phyloP scores from a whole-genome alignment of 2,113 vertebrate species.

The Campylorhamphus procurvoides region DNA sequence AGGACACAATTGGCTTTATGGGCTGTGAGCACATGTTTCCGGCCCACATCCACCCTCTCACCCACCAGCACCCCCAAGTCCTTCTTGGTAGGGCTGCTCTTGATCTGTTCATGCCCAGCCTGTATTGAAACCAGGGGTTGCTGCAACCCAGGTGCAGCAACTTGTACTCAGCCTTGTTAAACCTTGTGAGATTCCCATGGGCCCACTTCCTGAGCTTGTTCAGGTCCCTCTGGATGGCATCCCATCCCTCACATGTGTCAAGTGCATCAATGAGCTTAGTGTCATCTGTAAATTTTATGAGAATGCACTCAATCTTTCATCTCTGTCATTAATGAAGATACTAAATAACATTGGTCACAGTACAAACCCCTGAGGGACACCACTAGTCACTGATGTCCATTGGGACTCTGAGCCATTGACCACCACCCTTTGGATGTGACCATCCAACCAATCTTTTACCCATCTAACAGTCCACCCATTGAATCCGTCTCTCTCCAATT shows the following conservation, averaged over 20 bases:
- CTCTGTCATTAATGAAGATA: neutral
- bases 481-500: neutral
- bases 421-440: neutral
- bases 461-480: neutral
- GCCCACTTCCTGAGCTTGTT: neutral
- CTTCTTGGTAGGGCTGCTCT: neutral
- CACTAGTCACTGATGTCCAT: neutral
- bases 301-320: neutral
- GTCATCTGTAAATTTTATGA: neutral
- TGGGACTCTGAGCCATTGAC: fast-evolving
- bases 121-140: neutral
- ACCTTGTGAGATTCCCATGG: neutral
- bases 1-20: neutral
- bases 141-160: neutral
- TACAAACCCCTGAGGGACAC: neutral
- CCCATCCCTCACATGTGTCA: neutral
- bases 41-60: neutral
- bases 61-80: neutral
- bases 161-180: neutral
- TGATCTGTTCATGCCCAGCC: neutral
- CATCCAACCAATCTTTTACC: neutral
- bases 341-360: neutral
- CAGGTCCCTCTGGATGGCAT: neutral
- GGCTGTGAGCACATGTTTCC: neutral
- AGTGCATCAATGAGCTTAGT: neutral